Conservation (phyloP, 2,113 vertebrate genomes). For the Zootoca vivipara region DNA sequence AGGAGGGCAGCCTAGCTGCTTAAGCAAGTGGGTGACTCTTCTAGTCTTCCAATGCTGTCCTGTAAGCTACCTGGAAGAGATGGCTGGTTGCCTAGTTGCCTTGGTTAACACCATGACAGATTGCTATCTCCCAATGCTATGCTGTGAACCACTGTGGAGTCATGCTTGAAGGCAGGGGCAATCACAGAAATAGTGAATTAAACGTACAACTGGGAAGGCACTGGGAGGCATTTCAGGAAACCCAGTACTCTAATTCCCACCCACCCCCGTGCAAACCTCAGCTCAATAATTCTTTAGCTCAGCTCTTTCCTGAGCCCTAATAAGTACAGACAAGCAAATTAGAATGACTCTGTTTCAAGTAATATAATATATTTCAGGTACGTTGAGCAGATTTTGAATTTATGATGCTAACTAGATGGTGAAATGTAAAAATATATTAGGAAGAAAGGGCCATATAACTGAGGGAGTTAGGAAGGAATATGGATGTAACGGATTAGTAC, state of each 20-base stretch:
- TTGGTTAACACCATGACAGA: neutral
- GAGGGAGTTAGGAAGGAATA: constrained; percentile 1
- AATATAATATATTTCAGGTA: accelerated
- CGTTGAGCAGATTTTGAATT: neutral
- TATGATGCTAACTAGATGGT: neutral
- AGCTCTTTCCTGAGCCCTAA: neutral
- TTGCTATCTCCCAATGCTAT: neutral
- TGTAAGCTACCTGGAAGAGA: neutral
- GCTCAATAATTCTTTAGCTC: neutral
- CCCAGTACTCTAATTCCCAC: neutral
- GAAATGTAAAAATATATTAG: constrained; percentile 22
- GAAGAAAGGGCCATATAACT: neutral
- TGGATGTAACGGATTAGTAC: constrained; percentile 15
- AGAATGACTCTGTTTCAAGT: neutral
- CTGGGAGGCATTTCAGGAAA: neutral
- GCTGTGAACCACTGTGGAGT: too few species aligned
- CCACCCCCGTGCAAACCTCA: neutral
- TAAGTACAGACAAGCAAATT: neutral
- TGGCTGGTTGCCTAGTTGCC: neutral
- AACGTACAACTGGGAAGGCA: neutral
- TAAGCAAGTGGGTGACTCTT: neutral
- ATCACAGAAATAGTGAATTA: neutral
- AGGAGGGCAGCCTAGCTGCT: neutral
- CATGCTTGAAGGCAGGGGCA: too few species aligned
- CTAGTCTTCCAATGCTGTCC: too few species aligned